Conservation (phyloP, 2,797 vertebrate species). For the Natrix natrix region DNA sequence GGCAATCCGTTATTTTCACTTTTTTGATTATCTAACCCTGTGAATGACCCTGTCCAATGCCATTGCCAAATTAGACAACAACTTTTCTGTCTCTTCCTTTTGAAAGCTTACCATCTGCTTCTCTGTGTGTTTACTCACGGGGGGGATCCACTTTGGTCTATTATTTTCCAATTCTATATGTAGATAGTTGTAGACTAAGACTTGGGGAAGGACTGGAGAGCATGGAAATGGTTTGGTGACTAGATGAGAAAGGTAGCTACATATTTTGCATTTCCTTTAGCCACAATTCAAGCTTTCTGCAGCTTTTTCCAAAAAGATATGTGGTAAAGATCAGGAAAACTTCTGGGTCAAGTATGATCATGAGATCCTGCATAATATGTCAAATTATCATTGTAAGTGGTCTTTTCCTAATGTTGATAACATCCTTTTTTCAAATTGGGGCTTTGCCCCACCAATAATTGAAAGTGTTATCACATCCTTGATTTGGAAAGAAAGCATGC, state of each 20-base stretch:
- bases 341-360: neutral
- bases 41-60: neutral
- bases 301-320: neutral
- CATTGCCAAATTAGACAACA: neutral
- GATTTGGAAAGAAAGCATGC: neutral
- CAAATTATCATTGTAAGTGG: neutral
- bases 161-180: neutral
- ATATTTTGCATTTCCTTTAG: neutral
- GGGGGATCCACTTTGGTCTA: neutral
- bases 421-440: neutral
- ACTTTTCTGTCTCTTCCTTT: neutral
- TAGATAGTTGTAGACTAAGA: neutral
- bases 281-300: neutral
- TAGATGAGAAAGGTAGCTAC: neutral
- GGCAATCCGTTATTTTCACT: neutral
- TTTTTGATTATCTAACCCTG: neutral
- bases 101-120: neutral
- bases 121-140: neutral
- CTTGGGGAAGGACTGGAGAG: neutral
- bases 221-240: neutral
- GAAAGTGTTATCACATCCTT: neutral
- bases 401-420: neutral
- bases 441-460: neutral
- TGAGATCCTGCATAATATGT: neutral
- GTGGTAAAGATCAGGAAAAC: neutral